Base-by-base conservation (phyloP, 2,113 vertebrate species). In the Poicephalus meyeri region DNA sequence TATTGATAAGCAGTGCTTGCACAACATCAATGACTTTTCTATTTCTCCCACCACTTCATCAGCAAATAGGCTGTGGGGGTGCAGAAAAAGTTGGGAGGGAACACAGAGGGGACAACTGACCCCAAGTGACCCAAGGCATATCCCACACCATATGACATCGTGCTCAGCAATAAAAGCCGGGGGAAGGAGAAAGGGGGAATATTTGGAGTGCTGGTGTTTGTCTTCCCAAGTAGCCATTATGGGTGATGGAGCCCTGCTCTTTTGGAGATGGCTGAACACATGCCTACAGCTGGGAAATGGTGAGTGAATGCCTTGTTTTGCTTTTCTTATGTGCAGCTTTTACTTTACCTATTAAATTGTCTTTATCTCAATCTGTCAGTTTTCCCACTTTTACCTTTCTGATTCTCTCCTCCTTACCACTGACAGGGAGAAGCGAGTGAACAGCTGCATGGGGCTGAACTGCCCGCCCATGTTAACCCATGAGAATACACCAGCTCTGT, bases 201-300 rank as follows among this genome's bases (percentile, higher is more conserved):
- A 28, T 35, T 69, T 10, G 6, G 24, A 53, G 11, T 58, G 37
- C 71, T 6, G 20, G 10, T 2, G 12, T 60, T 78, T 55, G 49
- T 64, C 44, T 85, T 69, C 28, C 17, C 47, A 77, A 41, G 20
- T 60, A 35, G 29, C 8, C 3, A 0, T 47, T 29, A 26, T 0
- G 0, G 0, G 0, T 44, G 20, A 39, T 20, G 31, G 16, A 77
- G 11, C 28, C 37, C 23, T 11, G 26, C 17, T 69, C 17, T 81
- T 31, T n/a, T 50, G 49, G 42, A 47, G 31, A 37, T 65, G 16
- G 24, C 49, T 81, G 56, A 87, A 87, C 9, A 61, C 4, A 26
- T 46, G 7, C 50, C 26, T 47, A 16, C 26, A 7, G 0, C 6
- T 18, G 66, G 64, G 60, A 68, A 87, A 11, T 2, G 7, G 14